Evolutionary conservation across 2,888 invertebrate genomes (phyloP).

Genomic region (Parnassius glacialis): DNA sequence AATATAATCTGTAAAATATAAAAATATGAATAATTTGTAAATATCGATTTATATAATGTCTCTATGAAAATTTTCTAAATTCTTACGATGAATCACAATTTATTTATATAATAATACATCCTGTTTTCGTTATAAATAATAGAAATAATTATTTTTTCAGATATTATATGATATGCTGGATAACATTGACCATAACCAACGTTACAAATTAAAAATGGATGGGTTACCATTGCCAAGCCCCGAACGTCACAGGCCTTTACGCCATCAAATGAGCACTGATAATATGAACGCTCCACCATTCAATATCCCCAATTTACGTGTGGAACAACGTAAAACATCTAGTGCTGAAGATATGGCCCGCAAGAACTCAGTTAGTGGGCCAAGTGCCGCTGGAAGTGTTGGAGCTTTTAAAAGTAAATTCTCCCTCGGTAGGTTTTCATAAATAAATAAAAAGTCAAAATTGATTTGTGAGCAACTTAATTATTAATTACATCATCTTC

Average conservation of each 20-base stretch:
- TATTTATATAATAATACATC: too few relatives aligned
- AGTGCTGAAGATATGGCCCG: constrained; percentile 95
- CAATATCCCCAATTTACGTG: constrained; percentile 92
- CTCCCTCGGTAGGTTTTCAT: constrained; percentile 11
- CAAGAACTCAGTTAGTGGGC: constrained; percentile 88
- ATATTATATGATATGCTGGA: constrained; percentile 96
- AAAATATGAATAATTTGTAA: too few relatives aligned
- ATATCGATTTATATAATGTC: too few relatives aligned
- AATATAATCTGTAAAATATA: too few relatives aligned
- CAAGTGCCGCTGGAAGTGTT: constrained; percentile 42
- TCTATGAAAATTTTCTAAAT: too few relatives aligned
- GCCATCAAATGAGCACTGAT: constrained; percentile 92
- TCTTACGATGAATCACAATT: too few relatives aligned
- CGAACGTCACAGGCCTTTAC: constrained; percentile 86
- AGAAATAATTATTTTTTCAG: constrained; percentile 48
- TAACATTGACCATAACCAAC: constrained; percentile 92
- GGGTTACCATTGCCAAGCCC: constrained; percentile 87
- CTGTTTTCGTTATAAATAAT: neutral
- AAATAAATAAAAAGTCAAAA: too few relatives aligned
- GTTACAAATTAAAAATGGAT: constrained; percentile 93
- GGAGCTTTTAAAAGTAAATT: constrained; percentile 50
- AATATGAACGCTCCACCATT: constrained; percentile 92
- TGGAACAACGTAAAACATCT: constrained; percentile 93
- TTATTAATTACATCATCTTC: too few relatives aligned
- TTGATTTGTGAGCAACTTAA: too few relatives aligned